Conservation (phyloP, 2,113 vertebrate species). For the Labrus mixtus region DNA sequence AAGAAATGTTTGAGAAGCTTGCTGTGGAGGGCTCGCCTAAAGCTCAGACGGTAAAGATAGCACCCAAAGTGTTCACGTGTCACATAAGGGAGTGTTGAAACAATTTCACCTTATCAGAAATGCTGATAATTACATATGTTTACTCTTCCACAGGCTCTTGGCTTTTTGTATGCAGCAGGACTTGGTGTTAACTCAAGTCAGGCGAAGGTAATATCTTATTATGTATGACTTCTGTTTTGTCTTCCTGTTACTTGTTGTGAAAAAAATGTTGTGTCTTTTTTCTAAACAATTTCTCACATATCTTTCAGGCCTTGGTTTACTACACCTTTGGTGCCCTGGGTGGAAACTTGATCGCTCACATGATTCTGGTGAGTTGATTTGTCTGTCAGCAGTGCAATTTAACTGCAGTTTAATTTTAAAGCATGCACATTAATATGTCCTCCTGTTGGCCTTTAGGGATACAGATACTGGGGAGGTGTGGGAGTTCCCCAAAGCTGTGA, state of each 20-base stretch:
- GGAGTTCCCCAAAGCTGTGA: slow-evolving; percentile 98
- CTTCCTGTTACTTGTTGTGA: not conserved
- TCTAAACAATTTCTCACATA: too few species aligned
- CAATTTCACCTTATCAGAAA: not conserved
- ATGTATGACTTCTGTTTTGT: not conserved
- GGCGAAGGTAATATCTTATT: slow-evolving; percentile 90
- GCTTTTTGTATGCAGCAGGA: slow-evolving; percentile 96
- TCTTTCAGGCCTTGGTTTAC: slow-evolving; percentile 92
- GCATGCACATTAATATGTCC: not conserved
- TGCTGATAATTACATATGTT: not conserved
- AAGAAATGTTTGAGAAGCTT: slow-evolving; percentile 93
- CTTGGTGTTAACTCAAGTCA: slow-evolving; percentile 98
- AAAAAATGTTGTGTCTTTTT: not conserved
- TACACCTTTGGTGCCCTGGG: slow-evolving; percentile 98
- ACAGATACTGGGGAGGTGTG: slow-evolving; percentile 97
- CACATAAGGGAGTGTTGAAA: not conserved
- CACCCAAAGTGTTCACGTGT: not conserved
- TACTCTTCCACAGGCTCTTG: slow-evolving; percentile 88
- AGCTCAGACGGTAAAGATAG: slow-evolving; percentile 90
- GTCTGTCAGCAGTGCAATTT: not conserved
- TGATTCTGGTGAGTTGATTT: slow-evolving; percentile 93
- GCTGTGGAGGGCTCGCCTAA: slow-evolving; percentile 93
- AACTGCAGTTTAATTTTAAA: not conserved
- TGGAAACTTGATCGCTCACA: slow-evolving; percentile 95
- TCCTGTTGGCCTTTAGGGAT: slow-evolving; percentile 84